Evolutionary conservation across 1,140 invertebrate species (phyloP), one percentile per base, ranked within the genome.

Genomic region (Drosophila melanica): DNA sequence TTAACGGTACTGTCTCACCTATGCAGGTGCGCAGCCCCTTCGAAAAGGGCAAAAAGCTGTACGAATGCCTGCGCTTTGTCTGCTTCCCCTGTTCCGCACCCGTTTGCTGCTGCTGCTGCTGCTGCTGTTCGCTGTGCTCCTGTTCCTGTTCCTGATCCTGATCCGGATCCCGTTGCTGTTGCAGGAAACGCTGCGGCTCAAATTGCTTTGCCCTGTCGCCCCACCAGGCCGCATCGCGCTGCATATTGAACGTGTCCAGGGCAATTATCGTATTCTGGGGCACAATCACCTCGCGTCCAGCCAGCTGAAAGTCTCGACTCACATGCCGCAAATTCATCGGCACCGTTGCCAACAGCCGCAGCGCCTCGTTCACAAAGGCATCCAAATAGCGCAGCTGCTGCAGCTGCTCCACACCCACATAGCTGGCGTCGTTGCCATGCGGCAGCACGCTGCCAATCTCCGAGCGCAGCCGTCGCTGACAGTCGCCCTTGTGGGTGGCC

Each of bases 101-200:
- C 10, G 0, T 5, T 18, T 53, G 42, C 18, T 55, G 23, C 16
- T 59, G 35, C 7, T 65, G 50, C 18, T 67, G 53, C 45, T 72
- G 11, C 20, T 27, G 8, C 10, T 55, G 37, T 3, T 50, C 37
- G 23, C 23, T 45, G 35, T 72, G 11, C 20, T 27, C 11, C n/a
- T 55, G 37, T 2, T 50, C 41, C 50, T 37, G 59, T 2, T 41
- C 37, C 6, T 16, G 11, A 39, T 67, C 44, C 12, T 54, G 45
- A 18, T 55, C 48, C 12, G 55, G 60, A 10, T 67, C 44, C 35
- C 67, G 45, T 10, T 77, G 59, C n/a, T 76, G 60, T 7, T 72
- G 62, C 14, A 95, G 90, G 84, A 97, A 97, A 72, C 96, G 93
- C 50, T 97, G 95, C 0, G 97, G 97, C 92, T 97, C 93, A 79